phyloP scores from a whole-genome alignment of 2,797 vertebrate genomes.

The Rhincodon typus region DNA sequence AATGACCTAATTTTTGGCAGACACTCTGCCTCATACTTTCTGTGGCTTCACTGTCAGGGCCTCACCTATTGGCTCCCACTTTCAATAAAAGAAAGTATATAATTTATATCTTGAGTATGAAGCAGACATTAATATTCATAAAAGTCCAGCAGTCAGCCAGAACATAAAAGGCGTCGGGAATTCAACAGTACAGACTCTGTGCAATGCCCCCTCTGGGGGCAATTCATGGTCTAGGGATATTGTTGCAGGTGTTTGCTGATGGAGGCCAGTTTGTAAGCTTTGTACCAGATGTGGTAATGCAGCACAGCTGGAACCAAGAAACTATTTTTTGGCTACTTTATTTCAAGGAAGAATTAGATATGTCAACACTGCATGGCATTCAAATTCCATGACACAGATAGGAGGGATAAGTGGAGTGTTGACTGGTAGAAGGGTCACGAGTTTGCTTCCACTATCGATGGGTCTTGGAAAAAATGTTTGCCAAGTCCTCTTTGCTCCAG shows the following conservation, averaged over 20 bases:
- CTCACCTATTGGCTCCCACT: background rate
- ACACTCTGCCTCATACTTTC: background rate
- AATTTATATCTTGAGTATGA: background rate
- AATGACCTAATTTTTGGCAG: constrained; percentile 36
- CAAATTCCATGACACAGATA: background rate
- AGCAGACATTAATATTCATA: background rate
- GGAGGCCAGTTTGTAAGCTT: constrained; percentile 23
- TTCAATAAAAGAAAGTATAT: background rate
- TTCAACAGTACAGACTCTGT: background rate
- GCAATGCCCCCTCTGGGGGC: constrained; percentile 9
- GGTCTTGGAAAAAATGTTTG: background rate
- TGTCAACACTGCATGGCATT: background rate
- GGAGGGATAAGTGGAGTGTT: background rate
- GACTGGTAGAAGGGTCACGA: background rate
- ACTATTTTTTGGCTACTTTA: constrained; percentile 22
- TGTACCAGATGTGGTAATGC: constrained; percentile 11
- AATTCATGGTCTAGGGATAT: background rate
- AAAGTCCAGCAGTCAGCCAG: background rate
- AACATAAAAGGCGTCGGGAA: background rate
- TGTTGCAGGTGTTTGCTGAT: constrained; percentile 28
- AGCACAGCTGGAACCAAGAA: background rate
- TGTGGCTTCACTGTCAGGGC: background rate
- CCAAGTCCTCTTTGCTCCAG: background rate
- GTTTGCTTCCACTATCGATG: background rate
- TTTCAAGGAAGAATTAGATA: constrained; percentile 26